A percentile compares a stretch with the other conserved stretches of the same genome.
Conservation (phyloP, 2,888 invertebrate species). For the Cosmia pyralina region DNA sequence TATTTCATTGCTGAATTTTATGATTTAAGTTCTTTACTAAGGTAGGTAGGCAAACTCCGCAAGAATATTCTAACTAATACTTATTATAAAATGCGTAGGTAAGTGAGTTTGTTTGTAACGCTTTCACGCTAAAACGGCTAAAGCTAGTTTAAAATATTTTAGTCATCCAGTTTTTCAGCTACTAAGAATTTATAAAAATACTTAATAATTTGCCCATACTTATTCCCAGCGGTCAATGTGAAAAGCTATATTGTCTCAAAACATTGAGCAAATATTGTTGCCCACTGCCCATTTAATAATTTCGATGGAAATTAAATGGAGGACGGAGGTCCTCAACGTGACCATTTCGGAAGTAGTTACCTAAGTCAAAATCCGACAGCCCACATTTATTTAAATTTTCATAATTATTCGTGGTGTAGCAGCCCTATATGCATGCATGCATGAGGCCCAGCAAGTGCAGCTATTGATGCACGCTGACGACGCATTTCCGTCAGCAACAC, state of each 20-base stretch:
- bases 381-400: neutral
- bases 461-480: slow-evolving; percentile 77
- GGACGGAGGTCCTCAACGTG: neutral
- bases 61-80: too few species aligned
- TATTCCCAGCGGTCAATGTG: neutral
- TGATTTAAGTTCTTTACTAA: too few species aligned
- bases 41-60: too few species aligned
- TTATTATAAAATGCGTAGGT: too few species aligned
- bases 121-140: too few species aligned
- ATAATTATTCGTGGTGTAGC: slow-evolving; percentile 2
- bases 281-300: neutral
- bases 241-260: neutral
- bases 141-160: neutral
- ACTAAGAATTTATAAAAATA: too few species aligned
- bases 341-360: neutral
- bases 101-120: too few species aligned
- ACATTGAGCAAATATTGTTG: neutral
- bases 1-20: neutral
- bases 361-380: neutral
- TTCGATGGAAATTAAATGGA: neutral
- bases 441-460: slow-evolving; percentile 57
- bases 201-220: too few species aligned
- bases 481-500: slow-evolving; percentile 84
- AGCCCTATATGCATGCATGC: slow-evolving; percentile 54
- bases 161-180: neutral